Evolutionary conservation across 2,113 vertebrate species (phyloP).

Genomic region (Charadrius vociferus): DNA sequence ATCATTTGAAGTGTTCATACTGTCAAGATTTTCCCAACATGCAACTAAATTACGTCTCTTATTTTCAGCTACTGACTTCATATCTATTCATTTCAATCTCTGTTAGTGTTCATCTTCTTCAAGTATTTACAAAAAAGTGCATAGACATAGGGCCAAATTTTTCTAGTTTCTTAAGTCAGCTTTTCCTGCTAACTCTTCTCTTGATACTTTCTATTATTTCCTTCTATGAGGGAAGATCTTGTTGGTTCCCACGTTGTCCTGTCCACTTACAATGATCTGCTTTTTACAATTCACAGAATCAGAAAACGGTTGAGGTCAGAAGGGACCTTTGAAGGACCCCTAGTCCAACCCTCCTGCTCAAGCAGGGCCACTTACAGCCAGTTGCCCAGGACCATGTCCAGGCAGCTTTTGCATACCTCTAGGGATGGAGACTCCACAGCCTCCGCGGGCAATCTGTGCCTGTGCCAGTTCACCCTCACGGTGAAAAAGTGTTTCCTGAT

Average conservation of each 20-base stretch:
- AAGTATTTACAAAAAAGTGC: not conserved
- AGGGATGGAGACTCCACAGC: not conserved
- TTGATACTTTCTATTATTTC: not conserved
- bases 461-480: not conserved
- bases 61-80: not conserved
- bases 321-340: not conserved
- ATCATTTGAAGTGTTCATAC: not conserved
- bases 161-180: not conserved
- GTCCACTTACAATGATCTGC: not conserved
- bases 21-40: not conserved
- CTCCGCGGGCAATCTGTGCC: not conserved
- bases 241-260: not conserved
- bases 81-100: not conserved
- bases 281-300: not conserved
- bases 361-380: not conserved
- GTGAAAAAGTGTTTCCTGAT: not conserved
- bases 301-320: not conserved
- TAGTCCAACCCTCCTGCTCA: not conserved
- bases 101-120: not conserved
- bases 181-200: not conserved
- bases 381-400: not conserved
- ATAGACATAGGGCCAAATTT: not conserved
- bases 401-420: not conserved
- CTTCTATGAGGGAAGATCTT: not conserved
- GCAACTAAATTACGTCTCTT: rapidly evolving